Conservation (phyloP, 1,140 invertebrate genomes). For the Teleogryllus occipitalis region DNA sequence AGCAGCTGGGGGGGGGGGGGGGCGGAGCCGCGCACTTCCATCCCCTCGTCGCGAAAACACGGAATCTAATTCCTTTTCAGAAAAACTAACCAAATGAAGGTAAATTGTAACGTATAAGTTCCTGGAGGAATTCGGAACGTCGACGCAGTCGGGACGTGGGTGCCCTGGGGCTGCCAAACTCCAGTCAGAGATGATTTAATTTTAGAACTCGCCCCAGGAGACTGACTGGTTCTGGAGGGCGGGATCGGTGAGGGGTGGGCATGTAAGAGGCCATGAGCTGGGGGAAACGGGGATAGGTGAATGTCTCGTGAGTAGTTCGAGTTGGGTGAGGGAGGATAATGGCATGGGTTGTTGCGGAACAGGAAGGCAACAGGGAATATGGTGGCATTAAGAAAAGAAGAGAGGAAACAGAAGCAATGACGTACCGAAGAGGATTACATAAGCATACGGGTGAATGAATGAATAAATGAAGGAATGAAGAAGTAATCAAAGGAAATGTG, state of each 20-base stretch:
- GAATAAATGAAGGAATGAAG: too few relatives aligned
- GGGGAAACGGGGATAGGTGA: not conserved
- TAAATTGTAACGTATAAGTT: not conserved
- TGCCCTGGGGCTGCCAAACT: not conserved
- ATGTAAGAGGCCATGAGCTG: not conserved
- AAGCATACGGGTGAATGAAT: too few relatives aligned
- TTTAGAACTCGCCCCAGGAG: not conserved
- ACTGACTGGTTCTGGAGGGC: too few relatives aligned
- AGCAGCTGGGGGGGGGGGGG: not conserved
- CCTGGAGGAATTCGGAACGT: not conserved
- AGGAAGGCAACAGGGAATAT: too few relatives aligned
- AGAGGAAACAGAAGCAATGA: too few relatives aligned
- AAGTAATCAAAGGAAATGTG: too few relatives aligned
- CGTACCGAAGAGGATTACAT: too few relatives aligned
- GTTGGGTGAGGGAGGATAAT: not conserved
- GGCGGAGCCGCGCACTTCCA: not conserved
- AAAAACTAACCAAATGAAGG: not conserved
- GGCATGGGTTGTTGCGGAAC: too few relatives aligned
- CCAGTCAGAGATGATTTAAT: not conserved
- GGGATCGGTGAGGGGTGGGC: too few relatives aligned
- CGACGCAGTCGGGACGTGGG: not conserved
- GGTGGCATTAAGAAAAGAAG: too few relatives aligned
- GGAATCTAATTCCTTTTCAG: not conserved
- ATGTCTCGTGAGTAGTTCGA: not conserved
- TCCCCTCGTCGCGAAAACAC: not conserved